phyloP scores from a whole-genome alignment of 2,888 invertebrate genomes.

The Chymomyza amoena region DNA sequence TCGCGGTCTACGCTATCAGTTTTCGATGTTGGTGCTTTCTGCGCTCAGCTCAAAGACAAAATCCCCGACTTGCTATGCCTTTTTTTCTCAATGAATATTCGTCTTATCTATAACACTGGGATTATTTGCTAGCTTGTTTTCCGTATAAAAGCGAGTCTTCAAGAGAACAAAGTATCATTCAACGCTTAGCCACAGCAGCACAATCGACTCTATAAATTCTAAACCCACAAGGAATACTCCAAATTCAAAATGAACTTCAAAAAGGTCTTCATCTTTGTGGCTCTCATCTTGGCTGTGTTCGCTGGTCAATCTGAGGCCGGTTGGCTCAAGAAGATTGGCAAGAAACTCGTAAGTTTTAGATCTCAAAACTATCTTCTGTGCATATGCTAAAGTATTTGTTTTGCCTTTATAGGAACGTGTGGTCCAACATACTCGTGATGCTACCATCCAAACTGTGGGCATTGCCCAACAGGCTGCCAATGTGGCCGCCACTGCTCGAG shows the following conservation, averaged over 20 bases:
- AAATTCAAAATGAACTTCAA: constrained; percentile 50
- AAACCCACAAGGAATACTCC: neutral
- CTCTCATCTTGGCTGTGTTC: constrained; percentile 41
- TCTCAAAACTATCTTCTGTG: neutral
- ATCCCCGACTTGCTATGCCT: neutral
- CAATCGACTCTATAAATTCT: no score
- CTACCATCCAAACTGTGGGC: constrained; percentile 59
- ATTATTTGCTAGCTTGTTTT: neutral
- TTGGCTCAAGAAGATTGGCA: constrained; percentile 47
- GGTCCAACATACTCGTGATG: constrained; percentile 68
- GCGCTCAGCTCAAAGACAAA: neutral
- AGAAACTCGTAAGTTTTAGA: constrained; percentile 45
- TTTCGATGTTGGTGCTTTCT: no score
- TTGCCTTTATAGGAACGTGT: constrained; percentile 53
- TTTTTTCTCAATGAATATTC: no score
- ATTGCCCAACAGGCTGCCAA: constrained; percentile 70
- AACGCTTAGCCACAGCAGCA: constrained; percentile 22
- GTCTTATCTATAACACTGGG: constrained; percentile 34
- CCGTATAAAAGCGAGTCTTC: constrained; percentile 36
- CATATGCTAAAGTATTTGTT: neutral
- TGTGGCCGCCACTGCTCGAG: constrained; percentile 65
- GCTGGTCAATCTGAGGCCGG: constrained; percentile 50
- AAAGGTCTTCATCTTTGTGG: constrained; percentile 48
- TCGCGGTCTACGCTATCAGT: neutral
- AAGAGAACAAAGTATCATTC: constrained; percentile 28